These are phyloP conservation scores for Drosophila watanabei DNA, from an alignment of 1,140 invertebrate species.

Conservation along the genomic window DNA sequence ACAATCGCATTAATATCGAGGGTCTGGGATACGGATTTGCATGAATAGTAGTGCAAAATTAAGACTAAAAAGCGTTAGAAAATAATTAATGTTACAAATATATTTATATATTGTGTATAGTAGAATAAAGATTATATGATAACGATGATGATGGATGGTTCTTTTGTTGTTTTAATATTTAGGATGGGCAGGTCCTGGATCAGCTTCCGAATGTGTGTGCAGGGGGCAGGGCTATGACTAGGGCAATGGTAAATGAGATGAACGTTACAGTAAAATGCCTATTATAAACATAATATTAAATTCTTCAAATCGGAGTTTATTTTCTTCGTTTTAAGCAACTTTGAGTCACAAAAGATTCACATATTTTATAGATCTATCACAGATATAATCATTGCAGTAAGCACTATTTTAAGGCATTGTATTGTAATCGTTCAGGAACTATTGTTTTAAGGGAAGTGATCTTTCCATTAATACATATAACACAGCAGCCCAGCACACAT, in stretches of 20 bases:
- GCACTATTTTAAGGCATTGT: neutral
- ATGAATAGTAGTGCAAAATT: slow-evolving; percentile 58
- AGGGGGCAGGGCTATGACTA: slow-evolving; percentile 28
- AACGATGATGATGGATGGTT: slow-evolving; percentile 25
- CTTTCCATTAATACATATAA: neutral
- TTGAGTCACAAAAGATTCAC: neutral
- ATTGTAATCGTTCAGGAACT: neutral
- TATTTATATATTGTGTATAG: slow-evolving; percentile 12
- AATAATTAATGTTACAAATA: slow-evolving; percentile 37
- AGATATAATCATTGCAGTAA: neutral
- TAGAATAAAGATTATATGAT: slow-evolving; percentile 25
- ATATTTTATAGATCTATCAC: neutral
- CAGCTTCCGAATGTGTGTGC: slow-evolving; percentile 39
- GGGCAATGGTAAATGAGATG: slow-evolving; percentile 37
- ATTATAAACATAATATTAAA: neutral
- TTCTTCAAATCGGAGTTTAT: neutral
- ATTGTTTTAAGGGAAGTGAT: neutral
- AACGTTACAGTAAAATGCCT: slow-evolving; percentile 12
- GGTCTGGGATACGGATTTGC: neutral
- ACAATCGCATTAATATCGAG: slow-evolving; percentile 11
- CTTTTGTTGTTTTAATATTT: slow-evolving; percentile 7
- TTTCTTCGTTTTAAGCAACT: neutral
- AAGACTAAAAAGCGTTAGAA: slow-evolving; percentile 56
- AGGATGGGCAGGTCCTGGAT: slow-evolving; percentile 17
- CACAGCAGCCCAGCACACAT: slow-evolving; percentile 58